Evolutionary conservation across 2,888 invertebrate genomes (phyloP).

Genomic region (Drosophila robusta): DNA sequence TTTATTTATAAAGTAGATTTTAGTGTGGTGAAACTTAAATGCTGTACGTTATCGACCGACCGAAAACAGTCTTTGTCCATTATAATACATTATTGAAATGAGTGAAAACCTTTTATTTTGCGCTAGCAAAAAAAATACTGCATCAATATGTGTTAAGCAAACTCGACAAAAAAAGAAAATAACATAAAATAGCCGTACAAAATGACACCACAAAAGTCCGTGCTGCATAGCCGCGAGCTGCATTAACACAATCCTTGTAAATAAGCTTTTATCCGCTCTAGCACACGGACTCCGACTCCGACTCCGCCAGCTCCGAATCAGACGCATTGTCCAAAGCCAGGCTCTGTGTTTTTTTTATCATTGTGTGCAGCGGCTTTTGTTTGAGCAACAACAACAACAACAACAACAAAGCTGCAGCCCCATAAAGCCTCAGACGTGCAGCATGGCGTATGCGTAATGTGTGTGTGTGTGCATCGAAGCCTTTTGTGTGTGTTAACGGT

Average conservation of each 20-base stretch:
- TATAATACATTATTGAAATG: not conserved
- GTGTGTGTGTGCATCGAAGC: conserved; percentile 39
- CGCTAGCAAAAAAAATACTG: conserved; percentile 12
- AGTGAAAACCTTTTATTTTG: not conserved
- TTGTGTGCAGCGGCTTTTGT: conserved; percentile 68
- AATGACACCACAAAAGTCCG: conserved; percentile 59
- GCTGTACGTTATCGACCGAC: too few species aligned
- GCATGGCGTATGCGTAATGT: conserved; percentile 67
- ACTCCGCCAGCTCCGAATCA: conserved; percentile 35
- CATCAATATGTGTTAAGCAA: conserved; percentile 32
- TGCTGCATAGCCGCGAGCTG: conserved; percentile 75
- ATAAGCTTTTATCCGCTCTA: conserved; percentile 70
- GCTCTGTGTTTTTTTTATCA: conserved; percentile 39
- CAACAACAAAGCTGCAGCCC: conserved; percentile 21
- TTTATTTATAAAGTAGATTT: too few species aligned
- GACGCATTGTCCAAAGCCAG: conserved; percentile 67
- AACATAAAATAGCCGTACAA: conserved; percentile 10
- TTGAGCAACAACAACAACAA: conserved; percentile 60
- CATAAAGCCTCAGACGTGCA: conserved; percentile 50
- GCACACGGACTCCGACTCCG: conserved; percentile 41
- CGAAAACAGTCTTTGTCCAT: too few species aligned
- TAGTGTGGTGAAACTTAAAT: too few species aligned
- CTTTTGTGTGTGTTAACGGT: conserved; percentile 69
- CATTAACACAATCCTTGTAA: conserved; percentile 76
- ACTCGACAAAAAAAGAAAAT: conserved; percentile 11